Percentiles rank a stretch among this genome's conserved stretches.
These are phyloP conservation scores for Bimastos eiseni DNA, from an alignment of 2,888 invertebrate species.

Conservation along the genomic window DNA sequence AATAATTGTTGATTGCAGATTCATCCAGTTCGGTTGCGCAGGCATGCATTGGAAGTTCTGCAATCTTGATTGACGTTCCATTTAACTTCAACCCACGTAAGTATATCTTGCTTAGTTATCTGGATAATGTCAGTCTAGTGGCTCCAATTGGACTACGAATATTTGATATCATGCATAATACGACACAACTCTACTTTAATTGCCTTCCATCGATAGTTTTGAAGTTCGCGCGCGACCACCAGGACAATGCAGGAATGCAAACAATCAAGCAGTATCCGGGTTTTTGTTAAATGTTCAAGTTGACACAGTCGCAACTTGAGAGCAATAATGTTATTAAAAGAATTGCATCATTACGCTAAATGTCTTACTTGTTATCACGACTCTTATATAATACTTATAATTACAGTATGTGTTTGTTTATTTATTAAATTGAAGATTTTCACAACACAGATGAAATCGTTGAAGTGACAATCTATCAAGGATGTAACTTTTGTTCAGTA, in stretches of 20 bases:
- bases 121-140: background rate
- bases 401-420: background rate
- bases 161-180: background rate
- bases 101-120: background rate
- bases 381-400: no score
- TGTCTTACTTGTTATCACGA: no score
- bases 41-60: background rate
- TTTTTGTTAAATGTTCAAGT: no score
- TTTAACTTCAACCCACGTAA: conserved; percentile 4
- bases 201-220: no score
- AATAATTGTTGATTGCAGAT: background rate
- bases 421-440: background rate
- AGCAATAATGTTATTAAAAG: no score
- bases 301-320: no score
- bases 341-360: no score
- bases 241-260: no score
- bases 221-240: no score
- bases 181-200: no score
- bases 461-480: background rate
- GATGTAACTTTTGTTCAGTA: background rate
- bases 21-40: background rate
- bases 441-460: background rate
- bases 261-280: no score
- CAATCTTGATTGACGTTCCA: background rate
- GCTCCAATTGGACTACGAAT: background rate